Evolutionary conservation across 1,140 invertebrate genomes (phyloP), one percentile per base, ranked within the genome.

Genomic region (Drosophila lini): DNA sequence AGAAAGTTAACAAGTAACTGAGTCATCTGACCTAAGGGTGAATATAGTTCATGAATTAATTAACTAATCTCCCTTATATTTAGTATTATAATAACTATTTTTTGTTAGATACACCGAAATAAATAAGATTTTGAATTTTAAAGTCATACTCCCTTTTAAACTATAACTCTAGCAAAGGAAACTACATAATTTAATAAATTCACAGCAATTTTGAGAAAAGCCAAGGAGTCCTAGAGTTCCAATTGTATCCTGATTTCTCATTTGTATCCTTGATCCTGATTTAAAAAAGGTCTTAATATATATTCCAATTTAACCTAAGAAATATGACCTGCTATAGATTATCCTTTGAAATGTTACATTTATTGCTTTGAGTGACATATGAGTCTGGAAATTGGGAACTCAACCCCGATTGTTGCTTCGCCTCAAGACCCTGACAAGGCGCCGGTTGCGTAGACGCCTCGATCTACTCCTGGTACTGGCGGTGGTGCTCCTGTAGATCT

Each of bases 321-420:
- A 28, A 28, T 28, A 5, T 28, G 25, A 28, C 25, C 0, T 16
- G 9, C n/a, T 1, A 19, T 9, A 7, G 8, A 11, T 16, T 13
- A 6, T 16, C 34, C 15, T 4, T 5, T 25, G 19, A 38, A 41
- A 59, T 11, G 9, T 31, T 10, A 25, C 16, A 28, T 69, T 69
- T 69, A 67, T 69, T 69, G 65, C 62, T 44, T 36, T 11, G 8
- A 22, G 1, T 5, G 5, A 44, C 13, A 28, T 36, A 13, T 22
- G 0, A n/a, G 11, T 10, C 6, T 31, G 22, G n/a, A 13, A 16
- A 28, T 63, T 50, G 6, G 5, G 3, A 34, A 10, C 3, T 41
- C 50, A 73, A 16, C 53, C 69, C 10, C 4, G 28, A 32, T 38
- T 67, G 31, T 44, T 67, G 7, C 10, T 38, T 3, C 50, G 50